Evolutionary conservation across 2,113 vertebrate species (phyloP).

Genomic region (Ochotona curzoniae): DNA sequence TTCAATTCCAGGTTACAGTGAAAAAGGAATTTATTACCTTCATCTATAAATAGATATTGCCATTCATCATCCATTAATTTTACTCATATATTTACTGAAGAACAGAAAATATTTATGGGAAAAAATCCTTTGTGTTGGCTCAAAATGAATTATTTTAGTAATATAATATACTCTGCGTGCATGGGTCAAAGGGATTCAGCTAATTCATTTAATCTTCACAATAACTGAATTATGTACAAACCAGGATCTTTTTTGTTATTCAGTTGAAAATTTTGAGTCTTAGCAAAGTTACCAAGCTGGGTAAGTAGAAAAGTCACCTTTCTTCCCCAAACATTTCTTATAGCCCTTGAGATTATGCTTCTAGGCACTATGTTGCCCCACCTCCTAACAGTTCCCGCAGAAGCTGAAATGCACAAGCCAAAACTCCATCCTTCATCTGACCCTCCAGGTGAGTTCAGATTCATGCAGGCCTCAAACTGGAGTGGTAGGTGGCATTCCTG

Average conservation of each 20-base stretch:
- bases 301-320: background rate
- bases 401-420: background rate
- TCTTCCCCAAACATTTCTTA: background rate
- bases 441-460: background rate
- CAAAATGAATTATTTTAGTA: constrained; percentile 17
- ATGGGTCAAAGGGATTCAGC: background rate
- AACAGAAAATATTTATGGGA: constrained; percentile 15
- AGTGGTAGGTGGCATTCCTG: no score
- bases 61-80: constrained; percentile 24
- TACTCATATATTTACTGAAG: constrained; percentile 23
- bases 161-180: background rate
- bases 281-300: background rate
- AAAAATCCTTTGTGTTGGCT: constrained; percentile 10
- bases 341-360: background rate
- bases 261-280: background rate
- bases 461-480: background rate
- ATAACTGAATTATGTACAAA: background rate
- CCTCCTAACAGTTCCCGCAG: background rate
- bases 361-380: fast-evolving
- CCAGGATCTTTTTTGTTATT: background rate
- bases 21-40: constrained; percentile 50
- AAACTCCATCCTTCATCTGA: fast-evolving
- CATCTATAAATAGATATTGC: background rate
- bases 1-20: constrained; percentile 24
- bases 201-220: background rate